Evolutionary conservation across 2,888 invertebrate species (phyloP).

Genomic region (Apoderus coryli): DNA sequence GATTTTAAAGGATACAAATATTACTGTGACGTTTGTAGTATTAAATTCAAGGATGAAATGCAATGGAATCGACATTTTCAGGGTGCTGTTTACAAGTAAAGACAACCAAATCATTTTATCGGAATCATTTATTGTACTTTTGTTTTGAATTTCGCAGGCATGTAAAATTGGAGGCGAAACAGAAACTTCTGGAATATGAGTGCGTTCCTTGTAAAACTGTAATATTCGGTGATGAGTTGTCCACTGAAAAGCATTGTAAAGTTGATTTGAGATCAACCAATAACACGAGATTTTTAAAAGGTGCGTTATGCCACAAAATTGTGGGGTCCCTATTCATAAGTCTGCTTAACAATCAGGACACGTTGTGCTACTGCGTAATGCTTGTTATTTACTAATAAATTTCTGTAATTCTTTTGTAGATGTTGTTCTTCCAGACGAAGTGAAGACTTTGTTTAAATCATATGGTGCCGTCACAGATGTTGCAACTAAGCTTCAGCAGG

Average conservation of each 20-base stretch:
- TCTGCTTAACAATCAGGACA: too few relatives aligned
- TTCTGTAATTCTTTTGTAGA: too few relatives aligned
- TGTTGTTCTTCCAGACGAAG: slow-evolving; percentile 18
- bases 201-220: slow-evolving; percentile 25
- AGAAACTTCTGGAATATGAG: slow-evolving; percentile 28
- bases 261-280: slow-evolving; percentile 4
- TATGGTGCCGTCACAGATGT: slow-evolving; percentile 17
- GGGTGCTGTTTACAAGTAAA: too few relatives aligned
- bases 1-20: slow-evolving; percentile 17
- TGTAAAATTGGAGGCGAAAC: slow-evolving; percentile 17
- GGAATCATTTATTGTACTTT: slow-evolving; percentile 5
- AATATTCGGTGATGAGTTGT: slow-evolving; percentile 27
- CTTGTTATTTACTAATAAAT: too few relatives aligned
- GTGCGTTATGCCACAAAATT: too few relatives aligned
- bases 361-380: too few relatives aligned
- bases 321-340: too few relatives aligned
- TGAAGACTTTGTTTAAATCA: slow-evolving; percentile 21
- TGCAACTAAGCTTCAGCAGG: slow-evolving; percentile 16
- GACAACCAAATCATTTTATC: too few relatives aligned
- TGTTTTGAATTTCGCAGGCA: slow-evolving; percentile 21
- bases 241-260: slow-evolving; percentile 24
- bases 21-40: slow-evolving; percentile 26
- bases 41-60: slow-evolving; percentile 16
- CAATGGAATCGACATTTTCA: slow-evolving; percentile 22
- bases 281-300: slow-evolving; percentile 11